These are phyloP conservation scores for Cyphomyrus discorhynchus DNA, from an alignment of 2,113 vertebrate genomes.

Conservation along the genomic window DNA sequence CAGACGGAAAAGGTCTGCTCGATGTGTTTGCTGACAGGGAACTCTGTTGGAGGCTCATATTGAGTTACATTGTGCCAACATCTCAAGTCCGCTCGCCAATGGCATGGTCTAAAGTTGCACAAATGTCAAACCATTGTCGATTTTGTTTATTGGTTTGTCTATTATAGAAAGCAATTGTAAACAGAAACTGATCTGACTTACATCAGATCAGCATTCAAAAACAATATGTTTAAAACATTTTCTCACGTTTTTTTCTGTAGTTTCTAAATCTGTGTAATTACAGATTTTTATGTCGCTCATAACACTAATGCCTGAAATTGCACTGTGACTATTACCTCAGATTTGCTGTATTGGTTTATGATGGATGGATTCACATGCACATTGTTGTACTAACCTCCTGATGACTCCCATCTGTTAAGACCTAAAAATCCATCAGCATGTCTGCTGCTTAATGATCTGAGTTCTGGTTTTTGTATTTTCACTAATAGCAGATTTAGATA, in stretches of 20 bases:
- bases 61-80: neutral
- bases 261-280: neutral
- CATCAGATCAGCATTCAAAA: neutral
- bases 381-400: conserved; percentile 8
- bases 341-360: neutral
- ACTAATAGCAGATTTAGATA: neutral
- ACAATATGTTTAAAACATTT: neutral
- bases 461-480: neutral
- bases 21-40: neutral
- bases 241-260: neutral
- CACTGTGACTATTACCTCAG: neutral
- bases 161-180: neutral
- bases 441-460: conserved; percentile 16
- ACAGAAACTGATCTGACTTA: neutral
- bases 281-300: neutral
- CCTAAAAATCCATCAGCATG: neutral
- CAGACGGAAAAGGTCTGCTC: neutral
- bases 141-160: neutral
- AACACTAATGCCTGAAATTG: neutral
- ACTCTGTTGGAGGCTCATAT: neutral
- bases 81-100: neutral
- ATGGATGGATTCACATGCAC: neutral
- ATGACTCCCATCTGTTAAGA: conserved; percentile 1
- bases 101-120: neutral
- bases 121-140: neutral